Evolutionary conservation across 2,888 invertebrate genomes (phyloP).

Genomic region (Campopleginae sp.): DNA sequence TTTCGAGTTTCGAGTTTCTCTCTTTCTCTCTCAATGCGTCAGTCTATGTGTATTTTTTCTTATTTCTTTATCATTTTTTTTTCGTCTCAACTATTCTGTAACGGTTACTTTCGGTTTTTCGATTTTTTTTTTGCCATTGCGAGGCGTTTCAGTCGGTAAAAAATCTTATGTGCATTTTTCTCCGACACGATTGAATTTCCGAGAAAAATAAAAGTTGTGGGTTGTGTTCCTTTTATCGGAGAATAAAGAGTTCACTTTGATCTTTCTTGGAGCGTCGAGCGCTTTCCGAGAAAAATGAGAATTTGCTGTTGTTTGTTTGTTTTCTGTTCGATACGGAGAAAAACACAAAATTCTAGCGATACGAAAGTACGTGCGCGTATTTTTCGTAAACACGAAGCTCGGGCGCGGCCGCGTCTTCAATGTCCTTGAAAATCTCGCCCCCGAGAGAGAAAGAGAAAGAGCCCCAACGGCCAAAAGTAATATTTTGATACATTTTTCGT

Average conservation of each 20-base stretch:
- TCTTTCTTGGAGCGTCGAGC: not conserved
- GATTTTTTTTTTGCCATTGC: not conserved
- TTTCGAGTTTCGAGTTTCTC: conserved; percentile 9
- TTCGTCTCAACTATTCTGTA: not conserved
- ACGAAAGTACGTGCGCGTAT: not conserved
- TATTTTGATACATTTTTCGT: conserved; percentile 30
- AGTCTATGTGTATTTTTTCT: not conserved
- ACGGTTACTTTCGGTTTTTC: not conserved
- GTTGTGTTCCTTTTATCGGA: not conserved
- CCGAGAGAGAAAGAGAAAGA: conserved; percentile 4
- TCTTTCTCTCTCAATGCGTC: conserved; percentile 16
- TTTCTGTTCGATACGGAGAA: not conserved
- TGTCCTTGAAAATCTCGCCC: not conserved
- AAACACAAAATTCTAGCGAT: not conserved
- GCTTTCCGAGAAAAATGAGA: not conserved
- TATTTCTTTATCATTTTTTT: not conserved
- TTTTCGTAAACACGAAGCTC: conserved; percentile 2
- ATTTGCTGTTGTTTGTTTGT: not conserved
- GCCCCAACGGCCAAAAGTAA: conserved; percentile 21
- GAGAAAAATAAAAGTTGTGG: not conserved
- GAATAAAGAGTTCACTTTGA: not conserved
- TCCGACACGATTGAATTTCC: not conserved
- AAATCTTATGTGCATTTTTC: not conserved
- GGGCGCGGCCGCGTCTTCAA: not conserved
- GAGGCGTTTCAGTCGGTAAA: not conserved